Evolutionary conservation across 2,113 vertebrate genomes (phyloP).

Genomic region (Corythaixoides concolor): DNA sequence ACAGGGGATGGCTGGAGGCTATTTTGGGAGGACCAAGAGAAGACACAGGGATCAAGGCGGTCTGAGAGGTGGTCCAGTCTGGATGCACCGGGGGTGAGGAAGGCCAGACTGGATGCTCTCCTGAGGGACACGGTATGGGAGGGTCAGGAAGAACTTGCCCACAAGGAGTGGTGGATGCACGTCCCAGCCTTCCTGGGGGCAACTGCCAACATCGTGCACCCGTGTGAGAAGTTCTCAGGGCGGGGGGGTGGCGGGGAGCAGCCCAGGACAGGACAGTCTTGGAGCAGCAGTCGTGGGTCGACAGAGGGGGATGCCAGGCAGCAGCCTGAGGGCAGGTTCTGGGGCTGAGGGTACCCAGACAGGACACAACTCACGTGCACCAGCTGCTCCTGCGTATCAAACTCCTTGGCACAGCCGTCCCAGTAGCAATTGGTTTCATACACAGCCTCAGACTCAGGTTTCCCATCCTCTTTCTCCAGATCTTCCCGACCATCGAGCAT

Average conservation of each 20-base stretch:
- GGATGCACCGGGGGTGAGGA: neutral
- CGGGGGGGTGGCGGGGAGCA: fast-evolving
- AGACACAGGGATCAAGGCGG: neutral
- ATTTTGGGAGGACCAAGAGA: neutral
- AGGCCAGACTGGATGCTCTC: neutral
- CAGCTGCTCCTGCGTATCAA: conserved; percentile 95
- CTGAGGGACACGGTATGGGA: neutral
- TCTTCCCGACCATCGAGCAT: conserved; percentile 90
- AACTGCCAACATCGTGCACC: neutral
- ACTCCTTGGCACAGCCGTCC: conserved; percentile 94
- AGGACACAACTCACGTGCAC: conserved; percentile 84
- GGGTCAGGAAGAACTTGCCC: neutral
- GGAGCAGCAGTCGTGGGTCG: fast-evolving
- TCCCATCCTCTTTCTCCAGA: conserved; percentile 92
- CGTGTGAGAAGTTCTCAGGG: fast-evolving
- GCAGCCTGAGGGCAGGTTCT: neutral
- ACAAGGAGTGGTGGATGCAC: neutral
- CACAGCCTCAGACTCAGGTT: conserved; percentile 86
- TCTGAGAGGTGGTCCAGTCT: neutral
- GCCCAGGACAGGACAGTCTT: neutral
- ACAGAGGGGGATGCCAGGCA: neutral
- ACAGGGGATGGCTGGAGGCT: neutral
- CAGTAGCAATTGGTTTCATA: conserved; percentile 98
- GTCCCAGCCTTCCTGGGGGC: neutral
- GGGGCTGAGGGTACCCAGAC: neutral